Base-by-base conservation (phyloP, 2,797 vertebrate genomes). In the Protonibea diacanthus region DNA sequence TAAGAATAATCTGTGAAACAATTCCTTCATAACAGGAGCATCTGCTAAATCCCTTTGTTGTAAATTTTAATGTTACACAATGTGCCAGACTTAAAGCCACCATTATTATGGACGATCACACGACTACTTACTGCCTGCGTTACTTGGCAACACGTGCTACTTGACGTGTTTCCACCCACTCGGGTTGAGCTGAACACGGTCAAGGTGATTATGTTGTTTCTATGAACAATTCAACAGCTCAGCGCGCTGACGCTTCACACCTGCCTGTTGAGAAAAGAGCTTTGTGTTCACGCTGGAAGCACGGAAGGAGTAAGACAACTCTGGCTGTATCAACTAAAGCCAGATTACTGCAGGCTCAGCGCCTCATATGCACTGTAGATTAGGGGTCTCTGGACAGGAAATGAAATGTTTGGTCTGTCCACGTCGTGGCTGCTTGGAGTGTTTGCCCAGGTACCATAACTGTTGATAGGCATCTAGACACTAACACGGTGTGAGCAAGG, bases 81-180 rank as follows among this genome's bases (percentile, higher is more conserved):
- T 15, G n/a, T 3, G n/a, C 14, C 38, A 61, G 60, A 71, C 67
- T 76, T 55, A 47, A 66, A 72, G 40, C 51, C 5, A 27, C 38
- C 42, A 67, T 80, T 76, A 84, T 82, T 59, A 73, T 52, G 12
- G 56, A 63, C 15, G 9, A 72, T 82, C 81, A 71, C 79, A 79
- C 53, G 40, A 53, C 47, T 53, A 55, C 76, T 78, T 68, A 66
- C 6, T 13, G 70, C 68, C 51, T 25, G 76, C 4, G 91, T 94
- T 93, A 91, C 93, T 83, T 90, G 90, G 93, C 93, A 94, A 93
- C 93, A 82, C 58, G 7, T 7, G 53, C 58, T 78, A 76, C 87
- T 89, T 48, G 67, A 78, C 33, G 40, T 29, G 62, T 87, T 91
- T 82, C 86, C 83, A 53, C 91, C 90, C 88, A 91, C 91, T 83